A percentile compares a stretch with the other conserved stretches of the same genome.
Evolutionary conservation across 2,888 invertebrate genomes (phyloP).

Genomic region (Melinaea menophilus): DNA sequence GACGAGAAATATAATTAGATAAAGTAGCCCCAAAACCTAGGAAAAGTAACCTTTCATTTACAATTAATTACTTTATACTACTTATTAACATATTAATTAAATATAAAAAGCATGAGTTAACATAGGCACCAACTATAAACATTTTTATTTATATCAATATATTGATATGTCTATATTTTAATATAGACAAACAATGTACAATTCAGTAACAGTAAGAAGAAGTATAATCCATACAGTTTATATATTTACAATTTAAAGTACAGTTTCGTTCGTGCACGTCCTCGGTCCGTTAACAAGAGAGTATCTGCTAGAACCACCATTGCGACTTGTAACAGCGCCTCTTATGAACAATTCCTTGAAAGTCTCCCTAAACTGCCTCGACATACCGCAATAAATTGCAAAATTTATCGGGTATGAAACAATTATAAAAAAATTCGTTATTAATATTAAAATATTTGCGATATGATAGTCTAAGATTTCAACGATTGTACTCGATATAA

Average conservation of each 20-base stretch:
- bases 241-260: constrained; percentile 71
- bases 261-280: constrained; percentile 90
- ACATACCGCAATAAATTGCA: constrained; percentile 98
- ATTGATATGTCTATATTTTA: constrained; percentile 46
- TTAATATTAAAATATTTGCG: constrained; percentile 86
- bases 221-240: constrained; percentile 10
- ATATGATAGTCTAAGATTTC: constrained; percentile 87
- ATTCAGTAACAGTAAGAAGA: constrained; percentile 20
- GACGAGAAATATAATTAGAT: constrained; percentile 40
- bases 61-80: constrained; percentile 7
- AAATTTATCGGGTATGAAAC: constrained; percentile 96
- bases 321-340: constrained; percentile 79
- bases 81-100: constrained; percentile 12
- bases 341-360: constrained; percentile 90
- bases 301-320: constrained; percentile 85
- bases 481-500: constrained; percentile 85
- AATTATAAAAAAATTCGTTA: constrained; percentile 94
- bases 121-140: constrained; percentile 12
- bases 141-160: constrained; percentile 16
- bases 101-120: constrained; percentile 9
- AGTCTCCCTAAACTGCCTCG: constrained; percentile 94
- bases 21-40: constrained; percentile 51
- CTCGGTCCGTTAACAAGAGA: constrained; percentile 89
- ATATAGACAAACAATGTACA: constrained; percentile 38
- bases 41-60: constrained; percentile 50